Conservation (phyloP, 2,797 vertebrate species). For the Artibeus lituratus region DNA sequence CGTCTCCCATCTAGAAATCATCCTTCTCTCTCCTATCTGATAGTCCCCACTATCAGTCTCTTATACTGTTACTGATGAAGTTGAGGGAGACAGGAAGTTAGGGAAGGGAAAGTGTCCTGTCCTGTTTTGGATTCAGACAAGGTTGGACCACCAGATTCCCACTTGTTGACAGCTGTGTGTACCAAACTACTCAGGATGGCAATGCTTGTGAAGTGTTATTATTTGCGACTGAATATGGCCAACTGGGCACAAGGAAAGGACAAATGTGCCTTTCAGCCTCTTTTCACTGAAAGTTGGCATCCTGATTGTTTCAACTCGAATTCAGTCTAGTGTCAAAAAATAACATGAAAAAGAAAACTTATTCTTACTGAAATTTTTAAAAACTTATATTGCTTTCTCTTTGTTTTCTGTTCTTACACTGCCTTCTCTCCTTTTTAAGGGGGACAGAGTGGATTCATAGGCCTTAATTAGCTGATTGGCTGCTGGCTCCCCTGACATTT, state of each 20-base stretch:
- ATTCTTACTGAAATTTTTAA: not conserved
- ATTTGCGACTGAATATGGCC: not conserved
- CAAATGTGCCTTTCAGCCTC: not conserved
- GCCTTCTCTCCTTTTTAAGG: not conserved
- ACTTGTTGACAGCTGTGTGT: too few species aligned
- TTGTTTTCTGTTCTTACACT: not conserved
- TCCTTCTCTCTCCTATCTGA: not conserved
- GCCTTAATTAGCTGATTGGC: not conserved
- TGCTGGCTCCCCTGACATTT: not conserved
- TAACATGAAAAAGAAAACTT: not conserved
- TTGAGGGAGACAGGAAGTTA: not conserved
- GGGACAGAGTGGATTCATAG: not conserved
- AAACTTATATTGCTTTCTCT: not conserved
- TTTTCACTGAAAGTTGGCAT: not conserved
- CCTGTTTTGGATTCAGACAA: not conserved
- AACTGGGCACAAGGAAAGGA: not conserved
- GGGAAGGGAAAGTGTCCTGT: too few species aligned
- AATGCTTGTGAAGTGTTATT: not conserved
- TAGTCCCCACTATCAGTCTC: not conserved
- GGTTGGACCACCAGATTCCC: not conserved
- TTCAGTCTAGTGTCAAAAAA: not conserved
- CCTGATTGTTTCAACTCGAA: not conserved
- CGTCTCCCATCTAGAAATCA: not conserved
- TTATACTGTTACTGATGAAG: not conserved
- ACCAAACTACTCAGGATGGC: not conserved